Evolutionary conservation across 2,888 invertebrate species (phyloP).

Genomic region (Trisateles emortualis): DNA sequence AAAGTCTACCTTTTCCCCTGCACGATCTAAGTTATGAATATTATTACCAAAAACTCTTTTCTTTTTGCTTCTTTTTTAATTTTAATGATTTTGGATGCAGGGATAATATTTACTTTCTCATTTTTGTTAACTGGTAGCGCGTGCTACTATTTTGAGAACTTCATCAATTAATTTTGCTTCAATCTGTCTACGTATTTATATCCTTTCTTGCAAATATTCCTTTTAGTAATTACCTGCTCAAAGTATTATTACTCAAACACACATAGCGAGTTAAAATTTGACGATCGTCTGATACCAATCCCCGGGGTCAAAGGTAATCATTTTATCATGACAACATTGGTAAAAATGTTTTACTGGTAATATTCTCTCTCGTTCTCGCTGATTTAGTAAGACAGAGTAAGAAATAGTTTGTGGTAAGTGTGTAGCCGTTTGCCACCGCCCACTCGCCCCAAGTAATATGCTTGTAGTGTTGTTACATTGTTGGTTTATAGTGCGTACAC

Average conservation of each 20-base stretch:
- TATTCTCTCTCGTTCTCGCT: constrained; percentile 55
- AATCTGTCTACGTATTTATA: background rate
- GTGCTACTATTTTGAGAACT: too few relatives aligned
- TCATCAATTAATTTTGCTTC: too few relatives aligned
- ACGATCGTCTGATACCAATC: constrained; percentile 33
- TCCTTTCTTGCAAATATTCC: background rate
- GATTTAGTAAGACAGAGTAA: constrained; percentile 55
- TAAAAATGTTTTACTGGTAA: constrained; percentile 50
- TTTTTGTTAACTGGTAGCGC: too few relatives aligned
- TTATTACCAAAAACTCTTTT: too few relatives aligned
- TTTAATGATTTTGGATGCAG: too few relatives aligned
- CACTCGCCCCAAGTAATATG: constrained; percentile 62
- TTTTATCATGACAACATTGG: constrained; percentile 66
- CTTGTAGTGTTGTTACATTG: constrained; percentile 48
- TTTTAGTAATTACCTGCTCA: background rate
- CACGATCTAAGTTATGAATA: too few relatives aligned
- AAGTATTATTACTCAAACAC: background rate
- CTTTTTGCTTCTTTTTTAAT: too few relatives aligned
- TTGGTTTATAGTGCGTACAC: constrained; percentile 27
- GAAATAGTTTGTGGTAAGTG: constrained; percentile 55
- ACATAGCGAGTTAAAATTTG: constrained; percentile 15
- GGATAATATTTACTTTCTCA: too few relatives aligned
- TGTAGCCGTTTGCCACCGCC: constrained; percentile 64
- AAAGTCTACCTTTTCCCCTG: too few relatives aligned
- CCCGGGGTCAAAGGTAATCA: constrained; percentile 71